A percentile compares a stretch with the other conserved stretches of the same genome.
Evolutionary conservation across 2,888 invertebrate species (phyloP).

Genomic region (Galeopsomyia nigrocyanea): DNA sequence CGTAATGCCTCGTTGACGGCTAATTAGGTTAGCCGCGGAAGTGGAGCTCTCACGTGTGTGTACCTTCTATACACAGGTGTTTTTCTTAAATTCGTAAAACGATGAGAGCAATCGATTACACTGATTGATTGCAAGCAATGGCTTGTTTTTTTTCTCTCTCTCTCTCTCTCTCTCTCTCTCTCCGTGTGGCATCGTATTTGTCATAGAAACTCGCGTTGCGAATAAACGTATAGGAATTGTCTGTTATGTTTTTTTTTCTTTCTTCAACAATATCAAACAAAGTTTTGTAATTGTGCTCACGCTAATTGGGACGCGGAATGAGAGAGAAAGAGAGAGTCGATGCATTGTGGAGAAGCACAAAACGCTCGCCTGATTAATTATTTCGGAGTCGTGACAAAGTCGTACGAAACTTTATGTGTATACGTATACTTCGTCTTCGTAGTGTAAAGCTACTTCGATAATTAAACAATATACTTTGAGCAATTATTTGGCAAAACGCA

Average conservation of each 20-base stretch:
- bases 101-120: slow-evolving; percentile 40
- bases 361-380: not conserved
- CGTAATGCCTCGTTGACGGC: not conserved
- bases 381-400: not conserved
- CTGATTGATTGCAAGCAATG: slow-evolving; percentile 32
- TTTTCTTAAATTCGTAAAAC: slow-evolving; percentile 46
- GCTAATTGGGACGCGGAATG: too few relatives aligned
- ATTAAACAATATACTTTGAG: too few relatives aligned
- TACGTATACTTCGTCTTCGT: not conserved
- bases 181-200: too few relatives aligned
- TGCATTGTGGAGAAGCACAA: not conserved
- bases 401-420: too few relatives aligned
- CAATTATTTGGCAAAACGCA: not conserved
- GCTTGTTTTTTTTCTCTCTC: too few relatives aligned
- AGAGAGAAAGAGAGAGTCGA: too few relatives aligned
- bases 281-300: too few relatives aligned
- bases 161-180: too few relatives aligned
- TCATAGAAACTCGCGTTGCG: not conserved
- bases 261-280: not conserved
- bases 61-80: too few relatives aligned
- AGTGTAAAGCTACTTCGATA: too few relatives aligned
- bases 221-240: not conserved
- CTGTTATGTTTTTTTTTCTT: too few relatives aligned
- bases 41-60: not conserved
- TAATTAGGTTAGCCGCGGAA: not conserved